Base-by-base conservation (phyloP, 2,888 invertebrate species). In the Pimpla rufipes region DNA sequence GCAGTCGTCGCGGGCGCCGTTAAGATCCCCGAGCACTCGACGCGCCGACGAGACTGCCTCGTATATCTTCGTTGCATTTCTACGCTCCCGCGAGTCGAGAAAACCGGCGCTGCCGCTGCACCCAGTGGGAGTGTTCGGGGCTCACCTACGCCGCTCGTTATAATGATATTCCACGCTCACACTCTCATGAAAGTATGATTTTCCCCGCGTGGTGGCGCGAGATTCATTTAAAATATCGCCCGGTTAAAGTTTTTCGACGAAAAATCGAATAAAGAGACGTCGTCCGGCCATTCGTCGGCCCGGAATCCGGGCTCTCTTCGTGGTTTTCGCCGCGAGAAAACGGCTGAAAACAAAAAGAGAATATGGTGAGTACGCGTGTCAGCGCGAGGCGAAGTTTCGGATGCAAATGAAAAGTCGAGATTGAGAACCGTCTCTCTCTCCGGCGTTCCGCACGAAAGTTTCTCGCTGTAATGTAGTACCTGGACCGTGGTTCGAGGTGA, bases 41-140 rank as follows among this genome's bases (percentile, higher is more conserved):
- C 18, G n/a, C 18, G 18, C 11, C 37, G 37, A 3, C 13, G 7
- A 0, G 29, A 67, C 71, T 79, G 76, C 57, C 78, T 75, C 78
- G 74, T 83, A 75, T 79, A 83, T 79, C 71, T 76, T 76, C 71
- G 76, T 79, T 79, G 76, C 66, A 64, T 79, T 79, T 83, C 68
- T 79, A 40, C 47, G 45, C 35, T 50, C 57, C n/a, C 18, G 52
- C 50, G 40, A 16, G 29, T n/a, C 37, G 64, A 37, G 64, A 52
- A 74, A 64, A 64, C n/a, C n/a, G n/a, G 35, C n/a, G 16, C 10
- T 47, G 62, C 21, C 67, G 81, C 78, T 78, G 78, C 74, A 82
- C 74, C 64, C 70, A 75, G 74, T 66, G 74, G 68, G 78, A 79
- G 73, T 70, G 62, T 74, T 70, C 42, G n/a, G 67, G 67, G 37